Conservation (phyloP, 2,797 vertebrate species). For the Trachurus trachurus region DNA sequence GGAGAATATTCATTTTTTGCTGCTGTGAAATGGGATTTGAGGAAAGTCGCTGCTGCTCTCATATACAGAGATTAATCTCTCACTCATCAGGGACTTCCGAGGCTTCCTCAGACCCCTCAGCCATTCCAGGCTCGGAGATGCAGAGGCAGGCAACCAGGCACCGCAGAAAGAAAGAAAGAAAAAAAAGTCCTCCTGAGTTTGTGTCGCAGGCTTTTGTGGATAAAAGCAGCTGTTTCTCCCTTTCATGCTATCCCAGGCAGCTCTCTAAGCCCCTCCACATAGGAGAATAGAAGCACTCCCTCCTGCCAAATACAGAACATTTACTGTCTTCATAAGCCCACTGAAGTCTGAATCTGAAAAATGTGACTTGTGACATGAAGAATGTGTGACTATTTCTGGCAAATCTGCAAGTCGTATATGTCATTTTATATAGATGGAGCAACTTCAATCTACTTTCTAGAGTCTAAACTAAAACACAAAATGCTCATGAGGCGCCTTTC, state of each 20-base stretch:
- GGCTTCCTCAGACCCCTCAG: conserved; percentile 70
- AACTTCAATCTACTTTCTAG: background rate
- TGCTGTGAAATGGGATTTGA: conserved; percentile 76
- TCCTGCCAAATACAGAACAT: conserved; percentile 52
- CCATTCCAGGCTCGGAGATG: conserved; percentile 37
- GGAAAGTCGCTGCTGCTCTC: conserved; percentile 65
- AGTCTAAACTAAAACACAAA: background rate
- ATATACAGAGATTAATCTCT: conserved; percentile 71
- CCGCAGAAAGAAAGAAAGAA: conserved; percentile 8
- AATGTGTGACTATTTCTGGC: conserved; percentile 40
- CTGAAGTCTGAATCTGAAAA: conserved; percentile 45
- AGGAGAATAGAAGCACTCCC: conserved; percentile 52
- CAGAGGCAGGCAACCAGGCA: conserved; percentile 57
- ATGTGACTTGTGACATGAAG: conserved; percentile 28
- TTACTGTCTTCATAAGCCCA: conserved; percentile 60
- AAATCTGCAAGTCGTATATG: background rate
- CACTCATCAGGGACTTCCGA: conserved; percentile 70
- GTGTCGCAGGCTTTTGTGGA: conserved; percentile 66
- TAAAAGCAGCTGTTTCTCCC: conserved; percentile 76
- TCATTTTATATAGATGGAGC: background rate
- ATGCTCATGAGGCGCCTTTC: too few relatives aligned
- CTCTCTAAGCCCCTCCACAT: conserved; percentile 68
- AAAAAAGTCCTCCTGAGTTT: conserved; percentile 59
- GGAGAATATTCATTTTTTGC: conserved; percentile 60
- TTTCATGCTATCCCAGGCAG: conserved; percentile 72